Evolutionary conservation across 2,888 invertebrate species (phyloP).

Genomic region (Aspidapion aeneum): DNA sequence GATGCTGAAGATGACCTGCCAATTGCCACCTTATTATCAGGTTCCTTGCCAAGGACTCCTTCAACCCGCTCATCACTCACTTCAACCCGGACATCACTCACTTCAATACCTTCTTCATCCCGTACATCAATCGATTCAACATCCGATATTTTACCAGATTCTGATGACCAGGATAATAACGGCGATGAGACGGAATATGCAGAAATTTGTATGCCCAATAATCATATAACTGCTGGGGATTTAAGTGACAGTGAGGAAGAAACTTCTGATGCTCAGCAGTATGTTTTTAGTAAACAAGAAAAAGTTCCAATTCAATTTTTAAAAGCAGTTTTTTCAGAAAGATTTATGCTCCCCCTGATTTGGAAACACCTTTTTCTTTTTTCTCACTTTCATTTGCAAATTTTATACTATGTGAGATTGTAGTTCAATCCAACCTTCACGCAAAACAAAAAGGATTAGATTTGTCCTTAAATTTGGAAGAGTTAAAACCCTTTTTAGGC

Average conservation of each 20-base stretch:
- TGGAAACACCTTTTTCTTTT: background rate
- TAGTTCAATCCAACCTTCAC: background rate
- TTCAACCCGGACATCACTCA: background rate
- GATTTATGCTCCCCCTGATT: background rate
- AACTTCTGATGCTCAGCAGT: background rate
- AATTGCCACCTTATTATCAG: background rate
- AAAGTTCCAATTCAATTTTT: background rate
- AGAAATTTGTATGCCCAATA: too few species aligned
- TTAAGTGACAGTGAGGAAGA: background rate
- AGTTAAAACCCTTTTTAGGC: conserved; percentile 4
- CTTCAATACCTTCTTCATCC: too few species aligned
- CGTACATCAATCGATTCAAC: background rate
- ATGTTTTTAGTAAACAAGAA: background rate
- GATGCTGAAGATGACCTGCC: conserved; percentile 1
- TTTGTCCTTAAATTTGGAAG: background rate
- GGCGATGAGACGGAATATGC: background rate
- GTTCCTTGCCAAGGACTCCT: background rate
- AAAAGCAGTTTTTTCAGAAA: background rate
- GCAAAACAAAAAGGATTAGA: background rate
- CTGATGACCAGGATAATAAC: background rate
- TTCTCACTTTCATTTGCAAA: background rate
- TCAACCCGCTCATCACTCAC: background rate
- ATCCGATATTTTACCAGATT: background rate
- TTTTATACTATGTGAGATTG: background rate
- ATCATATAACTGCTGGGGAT: background rate